These are phyloP conservation scores for Lycocorax pyrrhopterus DNA, from an alignment of 2,113 vertebrate genomes.

Conservation along the genomic window DNA sequence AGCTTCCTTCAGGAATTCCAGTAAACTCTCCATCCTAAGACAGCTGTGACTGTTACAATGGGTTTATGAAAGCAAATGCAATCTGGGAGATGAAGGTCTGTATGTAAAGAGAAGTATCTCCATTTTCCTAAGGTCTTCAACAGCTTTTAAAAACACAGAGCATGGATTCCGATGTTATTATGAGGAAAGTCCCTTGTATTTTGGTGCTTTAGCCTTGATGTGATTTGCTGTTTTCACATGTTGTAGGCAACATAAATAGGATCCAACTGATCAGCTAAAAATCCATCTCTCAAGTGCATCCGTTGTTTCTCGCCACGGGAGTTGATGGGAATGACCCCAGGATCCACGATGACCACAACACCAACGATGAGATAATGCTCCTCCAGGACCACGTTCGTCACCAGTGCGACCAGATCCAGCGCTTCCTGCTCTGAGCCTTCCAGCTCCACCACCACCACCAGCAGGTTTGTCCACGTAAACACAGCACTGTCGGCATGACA, in stretches of 20 bases:
- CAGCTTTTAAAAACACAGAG: neutral
- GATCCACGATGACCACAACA: constrained; percentile 94
- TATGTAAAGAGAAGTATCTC: neutral
- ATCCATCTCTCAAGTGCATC: constrained; percentile 95
- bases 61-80: neutral
- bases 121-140: neutral
- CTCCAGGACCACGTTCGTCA: constrained; percentile 91
- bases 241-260: constrained; percentile 98
- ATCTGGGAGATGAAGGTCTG: neutral
- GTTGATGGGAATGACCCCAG: constrained; percentile 94
- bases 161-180: neutral
- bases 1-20: constrained; percentile 20
- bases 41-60: neutral
- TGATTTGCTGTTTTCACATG: constrained; percentile 75
- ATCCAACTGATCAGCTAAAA: constrained; percentile 95
- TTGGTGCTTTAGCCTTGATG: constrained; percentile 41
- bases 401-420: constrained; percentile 89
- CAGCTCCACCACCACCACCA: constrained; percentile 94
- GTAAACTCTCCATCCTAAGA: constrained; percentile 7
- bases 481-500: constrained; percentile 79
- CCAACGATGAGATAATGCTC: constrained; percentile 95
- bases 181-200: neutral
- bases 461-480: constrained; percentile 96
- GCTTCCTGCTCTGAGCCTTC: constrained; percentile 94
- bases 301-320: constrained; percentile 95